phyloP scores from a whole-genome alignment of 2,113 vertebrate species.

The Ctenomys sociabilis region DNA sequence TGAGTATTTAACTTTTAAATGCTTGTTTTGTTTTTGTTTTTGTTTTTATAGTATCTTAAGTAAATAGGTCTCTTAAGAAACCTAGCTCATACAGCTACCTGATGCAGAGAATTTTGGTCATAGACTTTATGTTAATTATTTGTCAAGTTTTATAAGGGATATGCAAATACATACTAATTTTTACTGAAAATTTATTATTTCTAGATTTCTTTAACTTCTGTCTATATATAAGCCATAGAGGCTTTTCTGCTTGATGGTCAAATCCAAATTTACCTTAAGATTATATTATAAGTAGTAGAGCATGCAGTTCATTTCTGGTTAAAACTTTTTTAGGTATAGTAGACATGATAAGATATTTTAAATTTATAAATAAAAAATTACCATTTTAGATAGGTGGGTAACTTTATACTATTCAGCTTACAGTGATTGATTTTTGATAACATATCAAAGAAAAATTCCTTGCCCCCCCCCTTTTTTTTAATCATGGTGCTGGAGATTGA shows the following conservation, averaged over 20 bases:
- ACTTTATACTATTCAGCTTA: conserved; percentile 12
- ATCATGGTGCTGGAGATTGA: background rate
- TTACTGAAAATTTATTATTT: conserved; percentile 40
- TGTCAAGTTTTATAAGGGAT: background rate
- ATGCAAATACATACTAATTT: background rate
- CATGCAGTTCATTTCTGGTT: conserved; percentile 16
- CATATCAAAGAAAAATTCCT: background rate
- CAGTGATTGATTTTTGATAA: conserved; percentile 28
- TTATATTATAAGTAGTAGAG: background rate
- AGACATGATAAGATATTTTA: background rate
- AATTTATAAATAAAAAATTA: conserved; percentile 37
- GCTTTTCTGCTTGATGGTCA: background rate
- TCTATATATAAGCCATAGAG: background rate
- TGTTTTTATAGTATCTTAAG: conserved; percentile 37
- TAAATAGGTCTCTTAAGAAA: conserved; percentile 41
- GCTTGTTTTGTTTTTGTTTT: background rate
- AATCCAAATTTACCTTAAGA: background rate
- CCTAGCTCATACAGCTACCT: background rate
- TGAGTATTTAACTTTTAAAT: conserved; percentile 32
- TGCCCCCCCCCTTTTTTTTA: background rate
- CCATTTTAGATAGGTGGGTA: background rate
- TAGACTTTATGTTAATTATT: conserved; percentile 51
- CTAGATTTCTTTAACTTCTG: conserved; percentile 35
- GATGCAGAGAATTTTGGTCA: conserved; percentile 39
- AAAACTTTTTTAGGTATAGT: background rate